Evolutionary conservation across 2,113 vertebrate species (phyloP).

Genomic region (Epinephelus fuscoguttatus): DNA sequence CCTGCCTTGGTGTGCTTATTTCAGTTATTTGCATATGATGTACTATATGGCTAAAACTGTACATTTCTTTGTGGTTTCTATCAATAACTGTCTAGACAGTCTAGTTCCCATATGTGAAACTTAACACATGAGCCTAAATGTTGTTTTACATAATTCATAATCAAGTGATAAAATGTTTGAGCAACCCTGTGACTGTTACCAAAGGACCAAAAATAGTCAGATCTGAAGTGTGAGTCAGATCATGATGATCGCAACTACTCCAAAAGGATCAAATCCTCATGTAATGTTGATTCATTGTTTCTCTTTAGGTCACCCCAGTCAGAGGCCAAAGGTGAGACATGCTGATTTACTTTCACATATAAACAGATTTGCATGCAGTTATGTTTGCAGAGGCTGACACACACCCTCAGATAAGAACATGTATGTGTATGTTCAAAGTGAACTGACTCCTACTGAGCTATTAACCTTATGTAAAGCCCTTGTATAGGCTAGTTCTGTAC

Average conservation of each 20-base stretch:
- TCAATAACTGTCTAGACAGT: not conserved
- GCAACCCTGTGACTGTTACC: not conserved
- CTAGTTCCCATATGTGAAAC: not conserved
- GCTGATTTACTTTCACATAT: not conserved
- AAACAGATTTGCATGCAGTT: conserved; percentile 3
- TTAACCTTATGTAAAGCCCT: not conserved
- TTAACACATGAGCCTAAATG: not conserved
- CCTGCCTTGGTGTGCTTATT: not conserved
- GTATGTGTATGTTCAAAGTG: not conserved
- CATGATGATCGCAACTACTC: not conserved
- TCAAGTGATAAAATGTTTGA: not conserved
- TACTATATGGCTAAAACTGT: not conserved
- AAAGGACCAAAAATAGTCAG: not conserved
- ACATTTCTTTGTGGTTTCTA: not conserved
- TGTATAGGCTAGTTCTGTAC: not conserved
- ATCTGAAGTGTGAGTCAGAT: not conserved
- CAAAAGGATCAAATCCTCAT: not conserved
- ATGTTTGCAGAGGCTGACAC: not conserved
- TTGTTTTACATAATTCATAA: not conserved
- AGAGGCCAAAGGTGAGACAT: conserved; percentile 76
- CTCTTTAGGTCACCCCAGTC: conserved; percentile 76
- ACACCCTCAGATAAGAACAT: not conserved
- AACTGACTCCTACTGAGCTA: not conserved
- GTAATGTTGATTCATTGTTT: conserved; percentile 15
- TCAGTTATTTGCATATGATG: not conserved